Percentiles rank a stretch among this genome's conserved stretches.
Evolutionary conservation across 2,797 vertebrate species (phyloP).

Genomic region (Macropus fuliginosus): DNA sequence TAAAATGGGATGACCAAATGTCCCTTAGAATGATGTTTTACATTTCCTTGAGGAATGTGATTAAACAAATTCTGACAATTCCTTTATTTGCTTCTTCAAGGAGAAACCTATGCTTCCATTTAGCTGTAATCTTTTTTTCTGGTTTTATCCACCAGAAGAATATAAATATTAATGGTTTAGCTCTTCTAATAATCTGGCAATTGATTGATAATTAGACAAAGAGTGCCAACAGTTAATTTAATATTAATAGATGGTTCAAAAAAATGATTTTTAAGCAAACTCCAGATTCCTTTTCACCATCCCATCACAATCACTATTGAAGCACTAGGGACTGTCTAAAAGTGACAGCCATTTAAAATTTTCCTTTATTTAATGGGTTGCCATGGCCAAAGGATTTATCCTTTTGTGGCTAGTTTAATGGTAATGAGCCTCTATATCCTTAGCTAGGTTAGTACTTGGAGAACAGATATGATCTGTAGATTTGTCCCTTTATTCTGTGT

Average conservation of each 20-base stretch:
- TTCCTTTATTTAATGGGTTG: neutral
- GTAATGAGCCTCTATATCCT: neutral
- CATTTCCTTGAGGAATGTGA: neutral
- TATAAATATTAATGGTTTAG: neutral
- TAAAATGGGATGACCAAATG: neutral
- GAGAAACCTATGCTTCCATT: neutral
- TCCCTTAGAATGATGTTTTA: neutral
- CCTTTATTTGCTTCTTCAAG: neutral
- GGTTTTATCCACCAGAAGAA: neutral
- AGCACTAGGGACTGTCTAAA: neutral
- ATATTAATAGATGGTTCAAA: neutral
- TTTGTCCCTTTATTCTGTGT: neutral
- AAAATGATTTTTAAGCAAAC: too few relatives aligned
- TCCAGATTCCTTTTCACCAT: neutral
- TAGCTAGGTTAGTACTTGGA: neutral
- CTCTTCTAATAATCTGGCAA: neutral
- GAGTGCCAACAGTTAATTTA: neutral
- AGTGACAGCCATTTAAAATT: neutral
- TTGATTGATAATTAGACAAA: neutral
- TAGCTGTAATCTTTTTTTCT: neutral
- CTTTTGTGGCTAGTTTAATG: neutral
- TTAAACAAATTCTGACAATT: neutral
- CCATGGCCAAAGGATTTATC: neutral
- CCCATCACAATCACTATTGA: neutral
- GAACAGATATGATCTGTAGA: neutral